phyloP scores from a whole-genome alignment of 2,797 vertebrate species.

The Salmo trutta region DNA sequence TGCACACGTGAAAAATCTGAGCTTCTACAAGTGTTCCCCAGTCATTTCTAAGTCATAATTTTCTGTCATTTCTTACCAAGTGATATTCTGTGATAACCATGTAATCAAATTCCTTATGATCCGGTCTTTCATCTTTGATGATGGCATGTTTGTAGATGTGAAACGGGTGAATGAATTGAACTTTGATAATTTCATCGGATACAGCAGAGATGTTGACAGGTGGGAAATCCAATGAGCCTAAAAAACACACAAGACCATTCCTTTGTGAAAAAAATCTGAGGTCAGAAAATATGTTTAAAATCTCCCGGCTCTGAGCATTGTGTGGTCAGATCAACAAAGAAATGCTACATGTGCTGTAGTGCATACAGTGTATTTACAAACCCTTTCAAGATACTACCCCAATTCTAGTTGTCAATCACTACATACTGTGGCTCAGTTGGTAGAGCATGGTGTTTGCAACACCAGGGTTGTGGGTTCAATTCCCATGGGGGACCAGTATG shows the following conservation, averaged over 20 bases:
- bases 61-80: background rate
- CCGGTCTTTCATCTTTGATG: background rate
- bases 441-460: no score
- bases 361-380: background rate
- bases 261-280: background rate
- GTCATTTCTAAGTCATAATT: background rate
- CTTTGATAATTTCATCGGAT: background rate
- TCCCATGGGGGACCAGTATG: no score
- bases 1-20: no score
- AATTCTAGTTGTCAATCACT: background rate
- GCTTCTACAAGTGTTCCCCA: no score
- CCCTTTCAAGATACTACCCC: background rate
- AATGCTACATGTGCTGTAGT: background rate
- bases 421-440: no score
- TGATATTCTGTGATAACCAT: background rate
- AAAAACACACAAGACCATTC: background rate
- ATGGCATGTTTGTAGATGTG: background rate
- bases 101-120: background rate
- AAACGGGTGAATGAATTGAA: background rate
- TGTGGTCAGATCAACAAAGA: background rate
- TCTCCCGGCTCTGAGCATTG: background rate
- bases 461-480: no score
- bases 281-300: background rate
- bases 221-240: background rate
- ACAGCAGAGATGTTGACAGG: background rate